A percentile compares a stretch with the other conserved stretches of the same genome.
Evolutionary conservation across 2,888 invertebrate genomes (phyloP).

Genomic region (Steinernema carpocapsae): DNA sequence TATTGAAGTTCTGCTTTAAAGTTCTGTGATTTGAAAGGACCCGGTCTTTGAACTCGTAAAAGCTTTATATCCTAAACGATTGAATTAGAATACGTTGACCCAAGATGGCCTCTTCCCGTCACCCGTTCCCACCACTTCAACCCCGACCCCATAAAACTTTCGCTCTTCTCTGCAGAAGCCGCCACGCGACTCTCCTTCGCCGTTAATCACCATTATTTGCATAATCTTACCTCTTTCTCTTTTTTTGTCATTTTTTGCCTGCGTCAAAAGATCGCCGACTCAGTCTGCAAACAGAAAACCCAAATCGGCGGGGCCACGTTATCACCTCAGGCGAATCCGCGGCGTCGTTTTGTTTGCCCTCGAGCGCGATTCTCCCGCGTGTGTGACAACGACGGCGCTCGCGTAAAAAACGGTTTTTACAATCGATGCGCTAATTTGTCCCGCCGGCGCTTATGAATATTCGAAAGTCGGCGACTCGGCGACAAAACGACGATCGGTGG

Average conservation of each 20-base stretch:
- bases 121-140: no score
- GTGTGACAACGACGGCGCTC: background rate
- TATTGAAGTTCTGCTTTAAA: no score
- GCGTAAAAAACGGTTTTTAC: conserved; percentile 34
- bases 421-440: conserved; percentile 33
- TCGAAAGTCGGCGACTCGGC: background rate
- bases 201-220: conserved; percentile 28
- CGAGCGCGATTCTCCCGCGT: background rate
- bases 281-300: conserved; percentile 22
- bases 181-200: background rate
- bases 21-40: no score
- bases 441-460: conserved; percentile 24
- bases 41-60: no score
- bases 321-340: conserved; percentile 24
- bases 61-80: no score
- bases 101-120: no score
- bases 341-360: conserved; percentile 7
- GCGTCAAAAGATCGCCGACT: conserved; percentile 4
- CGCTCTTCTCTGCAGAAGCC: no score
- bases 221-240: background rate
- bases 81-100: no score
- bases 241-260: conserved; percentile 12
- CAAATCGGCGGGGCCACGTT: background rate
- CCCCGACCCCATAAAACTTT: no score
- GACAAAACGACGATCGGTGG: background rate